Percentiles rank a stretch among this genome's conserved stretches.
These are phyloP conservation scores for Limnothrissa miodon DNA, from an alignment of 2,113 vertebrate species.

Conservation along the genomic window DNA sequence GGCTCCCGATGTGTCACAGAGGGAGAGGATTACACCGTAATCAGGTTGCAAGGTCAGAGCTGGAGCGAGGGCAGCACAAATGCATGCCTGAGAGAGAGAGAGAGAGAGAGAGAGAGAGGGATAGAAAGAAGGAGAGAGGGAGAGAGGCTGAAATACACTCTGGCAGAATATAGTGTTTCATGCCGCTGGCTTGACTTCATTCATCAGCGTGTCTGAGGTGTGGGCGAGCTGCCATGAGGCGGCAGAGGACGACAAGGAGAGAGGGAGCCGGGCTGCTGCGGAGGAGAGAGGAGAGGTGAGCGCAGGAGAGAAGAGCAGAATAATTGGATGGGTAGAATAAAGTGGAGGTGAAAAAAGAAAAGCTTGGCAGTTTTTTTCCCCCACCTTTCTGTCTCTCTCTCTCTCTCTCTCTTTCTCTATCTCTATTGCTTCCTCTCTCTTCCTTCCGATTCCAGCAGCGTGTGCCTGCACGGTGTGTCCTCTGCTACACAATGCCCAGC, in stretches of 20 bases:
- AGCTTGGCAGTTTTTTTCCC: slow-evolving; percentile 21
- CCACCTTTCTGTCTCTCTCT: neutral
- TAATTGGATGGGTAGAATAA: slow-evolving; percentile 25
- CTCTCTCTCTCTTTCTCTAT: neutral
- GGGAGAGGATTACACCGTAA: slow-evolving; percentile 57
- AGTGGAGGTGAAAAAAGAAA: slow-evolving; percentile 25
- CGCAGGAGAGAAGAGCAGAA: slow-evolving; percentile 51
- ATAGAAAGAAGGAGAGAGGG: slow-evolving; percentile 15
- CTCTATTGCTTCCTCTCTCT: neutral
- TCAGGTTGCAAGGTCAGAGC: slow-evolving; percentile 56
- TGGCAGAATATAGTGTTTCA: slow-evolving; percentile 52
- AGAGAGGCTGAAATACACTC: slow-evolving; percentile 21
- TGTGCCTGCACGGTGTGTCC: neutral
- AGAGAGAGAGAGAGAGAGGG: slow-evolving; percentile 12
- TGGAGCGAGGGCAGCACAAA: neutral
- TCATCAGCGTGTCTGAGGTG: slow-evolving; percentile 49
- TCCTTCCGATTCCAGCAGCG: neutral
- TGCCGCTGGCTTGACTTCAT: slow-evolving; percentile 46
- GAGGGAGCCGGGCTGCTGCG: slow-evolving; percentile 4
- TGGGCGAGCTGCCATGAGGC: slow-evolving; percentile 42
- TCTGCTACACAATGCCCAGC: neutral
- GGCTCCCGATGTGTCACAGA: slow-evolving; percentile 55
- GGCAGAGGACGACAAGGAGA: slow-evolving; percentile 22
- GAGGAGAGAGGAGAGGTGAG: slow-evolving; percentile 60
- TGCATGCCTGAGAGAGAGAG: neutral